Conservation (phyloP, 2,113 vertebrate genomes). For the Dipodomys spectabilis region DNA sequence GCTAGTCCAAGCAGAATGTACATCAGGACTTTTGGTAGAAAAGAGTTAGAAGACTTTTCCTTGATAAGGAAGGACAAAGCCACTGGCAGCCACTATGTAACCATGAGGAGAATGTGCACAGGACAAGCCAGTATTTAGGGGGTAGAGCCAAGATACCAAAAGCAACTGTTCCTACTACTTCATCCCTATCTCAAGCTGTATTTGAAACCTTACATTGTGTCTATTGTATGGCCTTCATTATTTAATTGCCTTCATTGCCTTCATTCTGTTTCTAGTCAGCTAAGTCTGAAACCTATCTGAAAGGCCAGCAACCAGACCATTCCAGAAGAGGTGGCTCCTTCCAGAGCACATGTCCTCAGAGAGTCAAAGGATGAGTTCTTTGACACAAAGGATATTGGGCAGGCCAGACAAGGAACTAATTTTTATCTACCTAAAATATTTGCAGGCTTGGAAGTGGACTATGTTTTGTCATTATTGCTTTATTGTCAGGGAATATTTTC, state of each 20-base stretch:
- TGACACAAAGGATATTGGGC: neutral
- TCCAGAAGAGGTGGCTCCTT: neutral
- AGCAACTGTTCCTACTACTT: neutral
- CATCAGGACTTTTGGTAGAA: fast-evolving
- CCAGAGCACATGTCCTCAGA: neutral
- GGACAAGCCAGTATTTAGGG: neutral
- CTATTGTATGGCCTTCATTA: neutral
- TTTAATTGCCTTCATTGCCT: neutral
- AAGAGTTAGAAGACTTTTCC: neutral
- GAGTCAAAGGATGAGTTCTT: neutral
- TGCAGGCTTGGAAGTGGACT: neutral
- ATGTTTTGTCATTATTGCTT: neutral
- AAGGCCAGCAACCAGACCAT: neutral
- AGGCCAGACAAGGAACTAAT: neutral
- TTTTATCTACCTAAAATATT: neutral
- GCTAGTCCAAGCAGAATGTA: neutral
- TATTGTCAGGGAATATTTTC: neutral
- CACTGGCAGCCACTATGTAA: fast-evolving
- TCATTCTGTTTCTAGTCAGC: neutral
- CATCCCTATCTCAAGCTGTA: neutral
- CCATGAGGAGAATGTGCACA: neutral
- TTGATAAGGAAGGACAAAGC: neutral
- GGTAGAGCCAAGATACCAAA: neutral
- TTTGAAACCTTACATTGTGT: neutral
- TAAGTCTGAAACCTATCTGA: neutral